Evolutionary conservation across 2,797 vertebrate genomes (phyloP).

Genomic region (Netta rufina): DNA sequence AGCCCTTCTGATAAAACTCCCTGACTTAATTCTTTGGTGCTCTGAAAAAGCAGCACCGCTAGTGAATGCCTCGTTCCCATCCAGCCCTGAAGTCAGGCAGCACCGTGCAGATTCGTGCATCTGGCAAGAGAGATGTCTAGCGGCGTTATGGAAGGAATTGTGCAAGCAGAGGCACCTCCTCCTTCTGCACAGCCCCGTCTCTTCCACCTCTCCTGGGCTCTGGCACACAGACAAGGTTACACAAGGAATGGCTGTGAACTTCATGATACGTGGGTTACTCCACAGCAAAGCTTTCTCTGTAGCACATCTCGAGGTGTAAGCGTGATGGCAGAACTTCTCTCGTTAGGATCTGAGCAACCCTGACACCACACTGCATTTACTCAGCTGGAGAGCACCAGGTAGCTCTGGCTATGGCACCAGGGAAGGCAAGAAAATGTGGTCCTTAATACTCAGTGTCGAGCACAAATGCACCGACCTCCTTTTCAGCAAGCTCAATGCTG

Average conservation of each 20-base stretch:
- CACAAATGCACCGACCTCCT: neutral
- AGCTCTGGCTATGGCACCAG: neutral
- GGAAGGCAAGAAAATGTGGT: neutral
- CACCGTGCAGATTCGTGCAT: neutral
- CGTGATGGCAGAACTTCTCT: neutral
- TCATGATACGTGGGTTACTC: neutral
- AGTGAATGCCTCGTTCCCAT: neutral
- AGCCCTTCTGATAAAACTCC: neutral
- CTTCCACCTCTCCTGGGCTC: neutral
- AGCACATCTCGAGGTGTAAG: neutral
- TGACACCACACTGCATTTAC: neutral
- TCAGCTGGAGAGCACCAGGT: neutral
- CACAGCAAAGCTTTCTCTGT: neutral
- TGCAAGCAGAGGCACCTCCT: neutral
- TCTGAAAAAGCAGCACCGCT: neutral
- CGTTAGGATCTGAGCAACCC: neutral
- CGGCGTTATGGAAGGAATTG: neutral
- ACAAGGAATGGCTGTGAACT: neutral
- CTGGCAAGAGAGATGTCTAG: neutral
- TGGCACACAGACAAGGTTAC: neutral
- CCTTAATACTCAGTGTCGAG: neutral
- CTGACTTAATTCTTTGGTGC: neutral
- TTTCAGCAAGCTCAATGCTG: rapidly evolving
- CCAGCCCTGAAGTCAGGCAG: rapidly evolving
- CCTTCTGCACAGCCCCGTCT: neutral